These are phyloP conservation scores for Gasteruption jaculator DNA, from an alignment of 2,888 invertebrate genomes.

Conservation along the genomic window DNA sequence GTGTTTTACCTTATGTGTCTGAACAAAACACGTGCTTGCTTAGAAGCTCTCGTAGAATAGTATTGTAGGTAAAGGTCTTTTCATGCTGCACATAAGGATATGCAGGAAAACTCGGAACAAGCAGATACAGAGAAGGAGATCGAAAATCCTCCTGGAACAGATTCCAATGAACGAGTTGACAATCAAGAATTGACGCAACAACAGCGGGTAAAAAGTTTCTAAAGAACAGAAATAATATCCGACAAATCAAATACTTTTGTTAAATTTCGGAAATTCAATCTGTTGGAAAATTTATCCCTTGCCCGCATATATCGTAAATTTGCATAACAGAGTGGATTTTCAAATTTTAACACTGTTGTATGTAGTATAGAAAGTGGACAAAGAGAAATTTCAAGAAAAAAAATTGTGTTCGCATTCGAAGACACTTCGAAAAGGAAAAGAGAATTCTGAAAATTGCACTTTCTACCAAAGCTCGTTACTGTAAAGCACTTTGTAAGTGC, in stretches of 20 bases:
- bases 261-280: no score
- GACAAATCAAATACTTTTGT: constrained; percentile 8
- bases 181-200: constrained; percentile 41
- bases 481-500: no score
- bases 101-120: constrained; percentile 38
- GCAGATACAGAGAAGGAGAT: constrained; percentile 35
- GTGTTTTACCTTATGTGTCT: no score
- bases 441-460: no score
- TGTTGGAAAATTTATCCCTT: constrained; percentile 2
- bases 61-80: constrained; percentile 50
- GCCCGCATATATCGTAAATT: constrained; percentile 4
- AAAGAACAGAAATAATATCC: constrained; percentile 19
- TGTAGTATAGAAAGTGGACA: no score
- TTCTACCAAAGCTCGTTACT: no score
- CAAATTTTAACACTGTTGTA: no score
- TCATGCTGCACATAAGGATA: constrained; percentile 50
- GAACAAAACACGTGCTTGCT: constrained; percentile 16
- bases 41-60: constrained; percentile 48
- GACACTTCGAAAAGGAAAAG: no score
- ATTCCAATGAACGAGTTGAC: constrained; percentile 38
- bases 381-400: no score
- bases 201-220: constrained; percentile 46
- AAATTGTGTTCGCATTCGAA: no score
- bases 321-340: no score
- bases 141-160: constrained; percentile 36